Evolutionary conservation across 2,888 invertebrate species (phyloP).

Genomic region (Rhimphoctona megacephalus): DNA sequence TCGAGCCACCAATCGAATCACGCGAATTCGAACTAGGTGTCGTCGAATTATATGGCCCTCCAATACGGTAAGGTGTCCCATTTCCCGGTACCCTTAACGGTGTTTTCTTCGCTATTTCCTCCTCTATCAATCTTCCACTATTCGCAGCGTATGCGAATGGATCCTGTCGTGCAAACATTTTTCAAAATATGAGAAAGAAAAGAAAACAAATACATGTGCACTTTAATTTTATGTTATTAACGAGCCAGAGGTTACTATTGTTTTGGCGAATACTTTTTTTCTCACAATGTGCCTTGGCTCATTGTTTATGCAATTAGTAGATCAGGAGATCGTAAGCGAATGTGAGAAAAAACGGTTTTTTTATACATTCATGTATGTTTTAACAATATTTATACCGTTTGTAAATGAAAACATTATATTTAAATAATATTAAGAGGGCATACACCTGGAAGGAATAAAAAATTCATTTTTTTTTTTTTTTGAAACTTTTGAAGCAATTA

Average conservation of each 20-base stretch:
- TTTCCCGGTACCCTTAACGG: conserved; percentile 67
- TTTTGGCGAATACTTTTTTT: conserved; percentile 19
- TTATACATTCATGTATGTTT: not conserved
- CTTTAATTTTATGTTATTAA: conserved; percentile 38
- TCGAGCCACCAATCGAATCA: conserved; percentile 38
- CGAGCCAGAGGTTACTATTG: conserved; percentile 24
- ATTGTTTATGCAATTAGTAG: conserved; percentile 51
- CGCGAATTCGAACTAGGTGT: conserved; percentile 66
- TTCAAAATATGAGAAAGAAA: conserved; percentile 14
- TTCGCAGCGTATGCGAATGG: conserved; percentile 71
- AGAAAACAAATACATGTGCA: conserved; percentile 16
- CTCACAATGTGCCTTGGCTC: not conserved
- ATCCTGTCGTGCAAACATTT: conserved; percentile 72
- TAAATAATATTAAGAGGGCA: not conserved
- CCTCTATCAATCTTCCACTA: conserved; percentile 75
- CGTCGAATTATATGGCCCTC: conserved; percentile 5
- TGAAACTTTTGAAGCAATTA: not conserved
- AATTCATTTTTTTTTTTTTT: not conserved
- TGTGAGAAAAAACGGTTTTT: conserved; percentile 32
- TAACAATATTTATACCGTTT: not conserved
- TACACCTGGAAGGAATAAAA: not conserved
- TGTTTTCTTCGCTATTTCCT: conserved; percentile 77
- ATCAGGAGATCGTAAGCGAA: conserved; percentile 23
- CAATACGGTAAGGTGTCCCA: conserved; percentile 45
- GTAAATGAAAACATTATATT: not conserved